Evolutionary conservation across 2,797 vertebrate species (phyloP).

Genomic region (Cephalopachus bancanus): DNA sequence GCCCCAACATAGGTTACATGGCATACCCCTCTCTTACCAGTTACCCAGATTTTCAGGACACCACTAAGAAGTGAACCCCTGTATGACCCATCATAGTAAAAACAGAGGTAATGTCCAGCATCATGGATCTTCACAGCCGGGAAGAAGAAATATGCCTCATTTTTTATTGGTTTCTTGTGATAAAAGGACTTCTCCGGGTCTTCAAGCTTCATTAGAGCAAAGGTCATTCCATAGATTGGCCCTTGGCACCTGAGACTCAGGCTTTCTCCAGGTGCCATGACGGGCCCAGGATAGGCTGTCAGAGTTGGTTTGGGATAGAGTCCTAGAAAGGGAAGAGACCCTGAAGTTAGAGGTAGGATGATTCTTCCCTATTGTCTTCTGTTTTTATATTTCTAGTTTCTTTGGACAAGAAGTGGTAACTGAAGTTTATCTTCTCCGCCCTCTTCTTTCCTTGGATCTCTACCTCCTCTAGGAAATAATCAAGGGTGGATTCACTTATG

Average conservation of each 20-base stretch:
- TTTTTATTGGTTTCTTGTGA: slow-evolving; percentile 74
- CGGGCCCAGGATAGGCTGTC: slow-evolving; percentile 63
- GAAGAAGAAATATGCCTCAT: slow-evolving; percentile 79
- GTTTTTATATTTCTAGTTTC: slow-evolving; percentile 58
- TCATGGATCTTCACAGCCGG: slow-evolving; percentile 69
- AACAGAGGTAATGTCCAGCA: slow-evolving; percentile 78
- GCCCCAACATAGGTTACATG: background rate
- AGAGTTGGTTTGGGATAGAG: slow-evolving; percentile 81
- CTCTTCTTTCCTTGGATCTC: slow-evolving; percentile 29
- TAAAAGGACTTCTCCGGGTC: slow-evolving; percentile 75
- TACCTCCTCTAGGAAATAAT: background rate
- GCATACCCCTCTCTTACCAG: slow-evolving; percentile 71
- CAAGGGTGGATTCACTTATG: background rate
- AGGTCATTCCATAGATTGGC: slow-evolving; percentile 80
- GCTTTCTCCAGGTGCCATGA: slow-evolving; percentile 70
- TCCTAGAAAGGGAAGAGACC: slow-evolving; percentile 78
- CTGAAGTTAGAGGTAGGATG: slow-evolving; percentile 54
- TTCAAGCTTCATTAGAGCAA: slow-evolving; percentile 80
- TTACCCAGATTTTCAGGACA: slow-evolving; percentile 82
- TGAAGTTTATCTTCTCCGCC: background rate
- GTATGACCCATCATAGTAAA: slow-evolving; percentile 80
- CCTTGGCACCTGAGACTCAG: slow-evolving; percentile 81
- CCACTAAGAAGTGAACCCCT: slow-evolving; percentile 79
- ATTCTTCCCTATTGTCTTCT: slow-evolving; percentile 44
- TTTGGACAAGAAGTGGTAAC: background rate